A percentile compares a stretch with the other conserved stretches of the same genome.
Evolutionary conservation across 2,888 invertebrate genomes (phyloP).

Genomic region (Piscicola geometra): DNA sequence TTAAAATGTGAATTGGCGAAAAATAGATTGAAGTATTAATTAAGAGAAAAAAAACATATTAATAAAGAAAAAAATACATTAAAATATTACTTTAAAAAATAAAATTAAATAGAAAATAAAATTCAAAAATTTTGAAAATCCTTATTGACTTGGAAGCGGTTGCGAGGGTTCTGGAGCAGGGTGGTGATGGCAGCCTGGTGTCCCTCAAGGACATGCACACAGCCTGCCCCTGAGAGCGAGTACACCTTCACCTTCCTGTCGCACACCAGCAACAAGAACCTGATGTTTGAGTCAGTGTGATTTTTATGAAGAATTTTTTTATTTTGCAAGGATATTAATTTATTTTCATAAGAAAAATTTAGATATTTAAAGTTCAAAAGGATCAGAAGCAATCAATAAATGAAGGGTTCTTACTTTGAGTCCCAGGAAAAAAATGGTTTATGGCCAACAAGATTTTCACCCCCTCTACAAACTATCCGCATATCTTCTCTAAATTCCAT

Average conservation of each 20-base stretch:
- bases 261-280: neutral
- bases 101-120: too few species aligned
- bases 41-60: too few species aligned
- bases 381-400: neutral
- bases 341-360: too few species aligned
- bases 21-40: too few species aligned
- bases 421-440: conserved; percentile 6
- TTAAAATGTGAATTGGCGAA: neutral
- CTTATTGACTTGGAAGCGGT: neutral
- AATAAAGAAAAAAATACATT: too few species aligned
- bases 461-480: neutral
- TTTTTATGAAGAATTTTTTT: neutral
- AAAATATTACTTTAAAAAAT: too few species aligned
- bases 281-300: too few species aligned
- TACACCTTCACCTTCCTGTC: neutral
- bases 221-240: neutral
- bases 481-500: neutral
- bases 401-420: neutral
- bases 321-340: too few species aligned
- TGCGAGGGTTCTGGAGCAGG: neutral
- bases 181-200: neutral
- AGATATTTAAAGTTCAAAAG: too few species aligned
- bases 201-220: neutral
- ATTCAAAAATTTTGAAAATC: too few species aligned
- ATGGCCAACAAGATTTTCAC: neutral